Conservation (phyloP, 2,113 vertebrate genomes). For the Riparia riparia region DNA sequence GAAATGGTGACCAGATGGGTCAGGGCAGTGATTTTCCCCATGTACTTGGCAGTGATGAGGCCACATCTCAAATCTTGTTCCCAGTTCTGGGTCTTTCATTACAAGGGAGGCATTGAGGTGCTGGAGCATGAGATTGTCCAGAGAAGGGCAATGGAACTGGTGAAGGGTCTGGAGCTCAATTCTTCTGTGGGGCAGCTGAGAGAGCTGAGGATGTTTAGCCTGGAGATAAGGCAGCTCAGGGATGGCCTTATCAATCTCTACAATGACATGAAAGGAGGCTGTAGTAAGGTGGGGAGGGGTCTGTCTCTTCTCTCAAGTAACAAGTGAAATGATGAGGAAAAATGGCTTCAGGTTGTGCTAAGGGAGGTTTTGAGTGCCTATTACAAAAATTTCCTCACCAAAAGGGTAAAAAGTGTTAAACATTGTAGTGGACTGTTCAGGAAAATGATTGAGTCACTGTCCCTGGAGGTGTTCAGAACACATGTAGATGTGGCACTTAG, state of each 20-base stretch:
- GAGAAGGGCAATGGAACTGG: background rate
- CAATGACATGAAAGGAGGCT: background rate
- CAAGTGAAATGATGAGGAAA: background rate
- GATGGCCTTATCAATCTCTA: background rate
- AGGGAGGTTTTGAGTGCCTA: background rate
- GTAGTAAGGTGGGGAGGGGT: background rate
- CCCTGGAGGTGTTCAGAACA: background rate
- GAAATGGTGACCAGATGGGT: background rate
- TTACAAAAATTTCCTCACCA: background rate
- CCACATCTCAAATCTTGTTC: background rate
- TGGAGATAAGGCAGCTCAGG: background rate
- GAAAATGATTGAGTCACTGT: background rate
- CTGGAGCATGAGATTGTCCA: background rate
- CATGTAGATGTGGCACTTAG: background rate
- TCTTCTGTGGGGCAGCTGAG: background rate
- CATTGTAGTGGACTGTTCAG: background rate
- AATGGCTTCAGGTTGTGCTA: background rate
- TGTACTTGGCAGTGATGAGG: background rate
- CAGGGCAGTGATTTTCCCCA: accelerated
- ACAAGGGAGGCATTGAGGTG: background rate
- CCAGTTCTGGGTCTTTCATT: background rate
- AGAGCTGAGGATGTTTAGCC: background rate
- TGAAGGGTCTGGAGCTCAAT: background rate
- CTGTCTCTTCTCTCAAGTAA: background rate
- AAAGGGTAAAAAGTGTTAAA: background rate